phyloP scores from a whole-genome alignment of 2,888 invertebrate genomes.

The Drosophila kuntzei region DNA sequence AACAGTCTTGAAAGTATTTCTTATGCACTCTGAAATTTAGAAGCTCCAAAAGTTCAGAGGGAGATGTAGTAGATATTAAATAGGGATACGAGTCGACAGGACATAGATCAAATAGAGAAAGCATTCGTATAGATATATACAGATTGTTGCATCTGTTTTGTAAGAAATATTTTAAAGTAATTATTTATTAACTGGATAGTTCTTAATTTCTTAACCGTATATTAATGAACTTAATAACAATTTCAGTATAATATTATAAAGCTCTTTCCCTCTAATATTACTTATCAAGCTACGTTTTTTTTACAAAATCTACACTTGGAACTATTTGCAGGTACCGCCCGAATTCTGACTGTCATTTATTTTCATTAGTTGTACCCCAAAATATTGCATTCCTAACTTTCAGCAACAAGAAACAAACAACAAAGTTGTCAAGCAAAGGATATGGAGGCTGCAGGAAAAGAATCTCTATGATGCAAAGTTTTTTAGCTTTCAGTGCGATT shows the following conservation, averaged over 20 bases:
- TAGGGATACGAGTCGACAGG: too few relatives aligned
- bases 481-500: conserved; percentile 23
- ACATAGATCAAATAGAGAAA: too few relatives aligned
- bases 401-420: conserved; percentile 43
- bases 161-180: not conserved
- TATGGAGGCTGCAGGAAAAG: not conserved
- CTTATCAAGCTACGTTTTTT: too few relatives aligned
- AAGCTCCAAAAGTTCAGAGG: not conserved
- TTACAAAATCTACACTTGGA: too few relatives aligned
- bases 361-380: conserved; percentile 33
- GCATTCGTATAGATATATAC: too few relatives aligned
- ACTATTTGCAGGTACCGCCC: not conserved
- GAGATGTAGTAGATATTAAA: too few relatives aligned
- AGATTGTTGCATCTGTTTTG: not conserved
- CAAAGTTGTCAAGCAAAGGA: conserved; percentile 24
- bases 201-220: too few relatives aligned
- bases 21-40: not conserved
- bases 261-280: too few relatives aligned
- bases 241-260: too few relatives aligned
- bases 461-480: conserved; percentile 40
- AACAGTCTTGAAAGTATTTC: not conserved
- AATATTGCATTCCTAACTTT: conserved; percentile 49
- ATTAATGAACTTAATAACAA: too few relatives aligned
- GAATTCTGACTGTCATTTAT: conserved; percentile 17
- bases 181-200: not conserved